Evolutionary conservation across 1,140 invertebrate species (phyloP), one percentile per base, ranked within the genome.

Genomic region (fruit fly (Drosophila melanogaster)): DNA sequence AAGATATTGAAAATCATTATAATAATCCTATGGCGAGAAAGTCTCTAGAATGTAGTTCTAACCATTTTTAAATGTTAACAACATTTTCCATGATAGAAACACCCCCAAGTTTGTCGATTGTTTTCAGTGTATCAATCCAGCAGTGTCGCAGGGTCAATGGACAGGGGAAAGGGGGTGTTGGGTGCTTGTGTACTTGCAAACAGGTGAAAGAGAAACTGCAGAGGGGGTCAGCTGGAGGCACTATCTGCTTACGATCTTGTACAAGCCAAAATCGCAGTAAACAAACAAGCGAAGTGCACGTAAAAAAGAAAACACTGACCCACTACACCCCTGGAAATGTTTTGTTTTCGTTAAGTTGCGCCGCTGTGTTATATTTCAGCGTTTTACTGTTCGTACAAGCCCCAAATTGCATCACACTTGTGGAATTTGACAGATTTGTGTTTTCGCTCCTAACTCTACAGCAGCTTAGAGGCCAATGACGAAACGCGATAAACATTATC

Each of bases 381-480:
- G 14, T 15, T 55, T 54, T 54, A 38, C 22, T 54, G 38, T 55
- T 37, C 51, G 15, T 22, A 24, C 12, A 56, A 56, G 35, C 56
- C 59, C 37, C 56, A 69, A 74, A 86, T 86, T 86, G 84, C 84
- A 87, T 87, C 84, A 87, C 70, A 61, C 53, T 10, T 33, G 46
- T 77, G 61, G 30, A 77, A 90, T 87, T 77, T 73, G 54, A 73
- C 65, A 70, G 80, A 79, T 77, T 77, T 70, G 79, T 67, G 60
- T 49, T 69, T 38, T 50, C 38, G 10, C 17, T 58, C 15, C 30
- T 37, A 35, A 35, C 47, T 57, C 54, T 64, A 22, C 61, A 60
- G 44, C 71, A 61, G 60, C 51, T 41, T 38, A 40, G 30, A 33
- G 11, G 24, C 17, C 24, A 51, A 33, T 50, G 19, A 24, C 43